Conservation (phyloP, 2,888 invertebrate genomes). For the Andrena bicolor region DNA sequence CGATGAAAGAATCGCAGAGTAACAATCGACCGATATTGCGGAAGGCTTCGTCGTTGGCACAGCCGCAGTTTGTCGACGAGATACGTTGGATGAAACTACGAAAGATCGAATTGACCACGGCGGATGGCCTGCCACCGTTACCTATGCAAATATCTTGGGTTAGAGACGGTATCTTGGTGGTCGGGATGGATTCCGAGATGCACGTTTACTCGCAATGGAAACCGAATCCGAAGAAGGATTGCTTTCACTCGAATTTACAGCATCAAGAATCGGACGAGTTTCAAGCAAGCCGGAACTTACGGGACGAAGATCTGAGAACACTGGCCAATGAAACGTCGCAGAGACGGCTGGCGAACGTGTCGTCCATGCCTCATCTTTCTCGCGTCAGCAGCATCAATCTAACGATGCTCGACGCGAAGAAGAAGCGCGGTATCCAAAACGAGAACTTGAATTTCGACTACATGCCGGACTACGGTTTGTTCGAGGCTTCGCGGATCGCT, state of each 20-base stretch:
- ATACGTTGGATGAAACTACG: slow-evolving; percentile 98
- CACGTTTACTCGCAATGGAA: slow-evolving; percentile 99
- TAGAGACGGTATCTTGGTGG: slow-evolving; percentile 98
- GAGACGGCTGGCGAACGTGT: slow-evolving; percentile 89
- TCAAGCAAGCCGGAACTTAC: slow-evolving; percentile 90
- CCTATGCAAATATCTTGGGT: slow-evolving; percentile 99
- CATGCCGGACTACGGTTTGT: slow-evolving; percentile 97
- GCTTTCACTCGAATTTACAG: slow-evolving; percentile 80
- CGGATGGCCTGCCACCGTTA: slow-evolving; percentile 97
- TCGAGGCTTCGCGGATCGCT: slow-evolving; percentile 98
- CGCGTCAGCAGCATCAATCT: slow-evolving; percentile 94
- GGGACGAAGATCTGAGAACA: slow-evolving; percentile 90
- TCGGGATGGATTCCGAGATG: slow-evolving; percentile 99
- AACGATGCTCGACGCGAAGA: slow-evolving; percentile 91
- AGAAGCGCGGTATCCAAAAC: slow-evolving; percentile 86
- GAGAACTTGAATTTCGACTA: slow-evolving; percentile 88
- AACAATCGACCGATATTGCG: slow-evolving; percentile 94
- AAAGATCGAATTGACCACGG: slow-evolving; percentile 95
- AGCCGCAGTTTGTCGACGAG: slow-evolving; percentile 95
- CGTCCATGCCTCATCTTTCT: slow-evolving; percentile 93
- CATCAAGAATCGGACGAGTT: slow-evolving; percentile 90
- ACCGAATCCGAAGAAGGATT: slow-evolving; percentile 87
- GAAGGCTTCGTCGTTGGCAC: slow-evolving; percentile 96
- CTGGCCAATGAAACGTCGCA: slow-evolving; percentile 90
- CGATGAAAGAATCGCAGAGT: slow-evolving; percentile 94